These are phyloP conservation scores for Hymenochirus boettgeri DNA, from an alignment of 2,113 vertebrate genomes.

Conservation along the genomic window DNA sequence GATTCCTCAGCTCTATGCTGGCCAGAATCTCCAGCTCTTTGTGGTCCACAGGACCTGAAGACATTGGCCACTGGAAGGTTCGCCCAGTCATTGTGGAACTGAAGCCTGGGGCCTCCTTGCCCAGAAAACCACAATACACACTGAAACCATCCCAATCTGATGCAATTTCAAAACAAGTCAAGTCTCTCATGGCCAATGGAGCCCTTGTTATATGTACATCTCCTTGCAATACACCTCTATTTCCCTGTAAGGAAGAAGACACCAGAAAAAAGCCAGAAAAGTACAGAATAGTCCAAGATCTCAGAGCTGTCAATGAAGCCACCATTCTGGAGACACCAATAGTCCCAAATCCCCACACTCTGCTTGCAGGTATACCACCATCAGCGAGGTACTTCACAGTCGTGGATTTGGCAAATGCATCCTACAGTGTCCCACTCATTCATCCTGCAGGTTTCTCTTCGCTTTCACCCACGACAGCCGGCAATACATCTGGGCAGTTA, in stretches of 20 bases:
- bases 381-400: neutral
- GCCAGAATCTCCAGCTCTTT: neutral
- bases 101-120: no score
- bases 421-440: neutral
- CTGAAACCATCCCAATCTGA: neutral
- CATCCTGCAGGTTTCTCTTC: neutral
- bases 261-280: neutral
- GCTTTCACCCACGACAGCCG: neutral
- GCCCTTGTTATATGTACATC: no score
- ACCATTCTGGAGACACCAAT: neutral
- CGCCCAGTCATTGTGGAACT: neutral
- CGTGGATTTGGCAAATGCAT: neutral
- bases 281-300: neutral
- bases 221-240: no score
- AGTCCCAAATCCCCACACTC: neutral
- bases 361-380: neutral
- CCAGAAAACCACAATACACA: no score
- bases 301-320: neutral
- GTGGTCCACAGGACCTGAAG: neutral
- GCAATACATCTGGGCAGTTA: neutral
- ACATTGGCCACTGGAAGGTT: neutral
- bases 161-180: neutral
- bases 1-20: no score
- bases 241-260: neutral
- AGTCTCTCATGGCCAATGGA: neutral